Evolutionary conservation across 2,888 invertebrate species (phyloP).

Genomic region (Myathropa florea): DNA sequence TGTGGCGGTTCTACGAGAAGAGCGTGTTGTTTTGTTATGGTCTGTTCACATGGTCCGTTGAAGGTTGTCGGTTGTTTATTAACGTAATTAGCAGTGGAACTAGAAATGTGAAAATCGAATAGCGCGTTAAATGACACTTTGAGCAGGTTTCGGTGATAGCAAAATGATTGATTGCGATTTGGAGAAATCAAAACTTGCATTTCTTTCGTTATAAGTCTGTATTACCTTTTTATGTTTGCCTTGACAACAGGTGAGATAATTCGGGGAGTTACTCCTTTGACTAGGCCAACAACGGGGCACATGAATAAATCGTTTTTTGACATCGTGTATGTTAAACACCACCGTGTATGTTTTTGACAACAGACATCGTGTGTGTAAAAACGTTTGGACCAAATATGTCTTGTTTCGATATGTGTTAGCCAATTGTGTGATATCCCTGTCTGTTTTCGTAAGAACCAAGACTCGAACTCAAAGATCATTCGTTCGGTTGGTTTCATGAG

Average conservation of each 20-base stretch:
- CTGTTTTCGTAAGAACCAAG: background rate
- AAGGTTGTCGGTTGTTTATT: conserved; percentile 58
- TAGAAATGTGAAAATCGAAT: conserved; percentile 1
- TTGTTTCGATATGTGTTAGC: too few species aligned
- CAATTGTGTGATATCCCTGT: background rate
- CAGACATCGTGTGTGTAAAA: too few species aligned
- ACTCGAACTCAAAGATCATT: background rate
- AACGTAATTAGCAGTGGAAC: conserved; percentile 46
- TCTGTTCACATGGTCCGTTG: conserved; percentile 41
- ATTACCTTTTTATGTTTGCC: too few species aligned
- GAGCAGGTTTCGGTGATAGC: background rate
- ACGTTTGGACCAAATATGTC: too few species aligned
- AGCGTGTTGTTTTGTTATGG: conserved; percentile 49
- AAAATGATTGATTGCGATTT: background rate
- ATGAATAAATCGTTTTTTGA: too few species aligned
- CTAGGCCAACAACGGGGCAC: too few species aligned
- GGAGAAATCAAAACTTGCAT: background rate
- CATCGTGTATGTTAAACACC: too few species aligned
- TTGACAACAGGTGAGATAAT: too few species aligned
- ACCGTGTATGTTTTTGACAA: too few species aligned
- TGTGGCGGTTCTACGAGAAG: background rate
- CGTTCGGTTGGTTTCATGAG: background rate
- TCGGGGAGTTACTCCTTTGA: too few species aligned
- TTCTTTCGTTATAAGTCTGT: too few species aligned
- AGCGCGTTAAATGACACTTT: conserved; percentile 9